Conservation (phyloP, 2,888 invertebrate genomes). For the Nomada hirtipes region DNA sequence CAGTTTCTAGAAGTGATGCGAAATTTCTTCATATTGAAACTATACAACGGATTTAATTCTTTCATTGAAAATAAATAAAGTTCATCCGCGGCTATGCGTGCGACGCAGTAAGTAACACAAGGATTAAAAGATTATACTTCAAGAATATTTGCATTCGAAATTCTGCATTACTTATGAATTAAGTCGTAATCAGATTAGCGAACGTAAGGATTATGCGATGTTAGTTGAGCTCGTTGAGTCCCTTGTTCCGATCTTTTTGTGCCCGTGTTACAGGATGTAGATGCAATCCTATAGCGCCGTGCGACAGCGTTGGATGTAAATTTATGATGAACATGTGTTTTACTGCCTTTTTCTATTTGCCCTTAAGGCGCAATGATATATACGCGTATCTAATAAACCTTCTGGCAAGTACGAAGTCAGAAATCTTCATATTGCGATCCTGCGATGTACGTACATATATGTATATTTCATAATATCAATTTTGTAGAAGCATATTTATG, state of each 20-base stretch:
- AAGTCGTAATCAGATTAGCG: constrained; percentile 44
- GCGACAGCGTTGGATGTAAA: constrained; percentile 12
- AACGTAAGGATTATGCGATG: constrained; percentile 37
- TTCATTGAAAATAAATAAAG: neutral
- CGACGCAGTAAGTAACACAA: neutral
- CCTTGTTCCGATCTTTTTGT: constrained; percentile 38
- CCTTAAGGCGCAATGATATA: neutral
- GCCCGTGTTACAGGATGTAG: constrained; percentile 25
- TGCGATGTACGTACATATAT: neutral
- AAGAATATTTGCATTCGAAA: neutral
- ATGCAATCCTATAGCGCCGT: constrained; percentile 41
- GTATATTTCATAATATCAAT: too few species aligned
- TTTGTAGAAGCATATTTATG: too few species aligned
- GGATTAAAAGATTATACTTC: neutral
- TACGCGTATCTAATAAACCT: neutral
- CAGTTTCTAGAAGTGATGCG: neutral
- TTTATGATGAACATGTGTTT: constrained; percentile 37
- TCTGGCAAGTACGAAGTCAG: neutral
- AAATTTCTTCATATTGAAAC: neutral
- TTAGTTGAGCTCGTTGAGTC: constrained; percentile 27
- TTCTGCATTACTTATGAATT: constrained; percentile 27
- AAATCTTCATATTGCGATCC: neutral
- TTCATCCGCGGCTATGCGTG: neutral
- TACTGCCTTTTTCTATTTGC: constrained; percentile 15
- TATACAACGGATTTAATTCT: neutral